Evolutionary conservation across 2,888 invertebrate genomes (phyloP), one percentile per base, ranked within the genome.

Genomic region (Tetrapedia diversipes): DNA sequence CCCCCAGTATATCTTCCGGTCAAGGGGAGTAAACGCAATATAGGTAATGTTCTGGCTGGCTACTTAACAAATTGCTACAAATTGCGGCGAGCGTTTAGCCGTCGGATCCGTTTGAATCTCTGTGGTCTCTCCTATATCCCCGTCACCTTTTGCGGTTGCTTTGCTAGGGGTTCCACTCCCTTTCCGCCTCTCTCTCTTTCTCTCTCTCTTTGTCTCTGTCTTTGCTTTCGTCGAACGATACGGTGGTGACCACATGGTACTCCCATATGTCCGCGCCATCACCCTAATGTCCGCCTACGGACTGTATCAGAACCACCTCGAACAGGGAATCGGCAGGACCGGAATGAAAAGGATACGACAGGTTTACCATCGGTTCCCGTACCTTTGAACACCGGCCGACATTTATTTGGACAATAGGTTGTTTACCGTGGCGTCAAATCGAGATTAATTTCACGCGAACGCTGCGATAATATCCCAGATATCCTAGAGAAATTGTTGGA

Each of bases 41-140:
- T 89, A 91, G 89, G 89, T 91, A 91, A 91, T 91, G 91, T 90
- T 91, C 88, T 84, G 88, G 87, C 87, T 82, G 87, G 89, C 90
- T 91, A 91, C 91, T 91, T 91, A 91, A 91, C 91, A 91, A 91
- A 91, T 91, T 91, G 91, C 91, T 91, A 91, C 91, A 91, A 91
- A 91, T 91, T 91, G 91, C 88, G 89, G 87, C 79, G 81, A 88
- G 84, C 90, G 87, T 90, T 91, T 90, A 90, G 86, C 87, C 85
- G 79, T 86, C 75, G 70, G 61, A 68, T 53, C 61, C 75, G 67
- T 51, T 76, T 61, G 75, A 74, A 79, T 73, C 77, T 69, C 72
- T 71, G 72, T 56, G 76, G 29, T 37, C 41, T 65, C 54, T 56
- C 64, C 74, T 39, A 43, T 49, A 68, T 65, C 66, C 82, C 67